A percentile compares a stretch with the other conserved stretches of the same genome.
Evolutionary conservation across 1,140 invertebrate species (phyloP).

Genomic region (Drosophila pachea): DNA sequence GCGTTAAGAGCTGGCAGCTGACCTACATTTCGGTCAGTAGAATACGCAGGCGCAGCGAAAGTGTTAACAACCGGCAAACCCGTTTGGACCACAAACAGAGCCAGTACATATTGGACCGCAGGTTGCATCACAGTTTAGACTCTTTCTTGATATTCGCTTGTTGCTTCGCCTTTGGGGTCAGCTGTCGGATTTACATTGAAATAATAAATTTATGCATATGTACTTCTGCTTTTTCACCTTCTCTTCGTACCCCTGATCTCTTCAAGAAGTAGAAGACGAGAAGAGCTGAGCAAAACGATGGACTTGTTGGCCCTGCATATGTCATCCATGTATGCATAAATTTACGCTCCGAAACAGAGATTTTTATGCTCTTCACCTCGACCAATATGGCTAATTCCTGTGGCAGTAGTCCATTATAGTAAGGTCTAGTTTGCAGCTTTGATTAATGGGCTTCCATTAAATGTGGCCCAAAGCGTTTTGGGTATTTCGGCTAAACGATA

Average conservation of each 20-base stretch:
- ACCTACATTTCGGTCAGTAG: constrained; percentile 64
- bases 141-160: constrained; percentile 56
- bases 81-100: constrained; percentile 31
- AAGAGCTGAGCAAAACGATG: constrained; percentile 22
- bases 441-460: constrained; percentile 31
- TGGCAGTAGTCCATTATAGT: constrained; percentile 12
- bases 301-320: constrained; percentile 62
- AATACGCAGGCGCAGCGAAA: constrained; percentile 64
- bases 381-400: constrained; percentile 42
- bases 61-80: constrained; percentile 72
- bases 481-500: background rate
- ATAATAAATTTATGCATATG: constrained; percentile 60
- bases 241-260: no score
- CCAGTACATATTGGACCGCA: constrained; percentile 18
- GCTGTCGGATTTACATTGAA: constrained; percentile 69
- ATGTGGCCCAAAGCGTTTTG: constrained; percentile 17
- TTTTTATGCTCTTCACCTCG: constrained; percentile 29
- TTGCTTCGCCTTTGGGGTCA: constrained; percentile 59
- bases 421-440: constrained; percentile 15
- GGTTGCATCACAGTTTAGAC: constrained; percentile 71
- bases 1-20: constrained; percentile 39
- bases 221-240: constrained; percentile 23
- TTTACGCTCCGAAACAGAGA: constrained; percentile 15
- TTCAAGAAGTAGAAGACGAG: constrained; percentile 19
- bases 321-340: constrained; percentile 57